Evolutionary conservation across 1,140 invertebrate genomes (phyloP), one percentile per base, ranked within the genome.

Genomic region (Nephila pilipes): DNA sequence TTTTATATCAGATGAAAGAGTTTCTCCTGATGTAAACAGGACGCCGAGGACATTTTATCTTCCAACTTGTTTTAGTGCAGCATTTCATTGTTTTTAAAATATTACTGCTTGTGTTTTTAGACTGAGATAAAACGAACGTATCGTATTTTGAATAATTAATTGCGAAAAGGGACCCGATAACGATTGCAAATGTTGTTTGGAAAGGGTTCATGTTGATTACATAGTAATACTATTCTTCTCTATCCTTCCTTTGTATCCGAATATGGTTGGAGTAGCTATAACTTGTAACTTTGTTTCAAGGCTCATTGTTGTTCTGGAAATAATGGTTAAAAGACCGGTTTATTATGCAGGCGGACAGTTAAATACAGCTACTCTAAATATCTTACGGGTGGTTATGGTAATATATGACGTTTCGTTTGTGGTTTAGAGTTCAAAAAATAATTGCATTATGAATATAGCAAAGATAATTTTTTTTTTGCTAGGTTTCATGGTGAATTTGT

Each of bases 41-140:
- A 12, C 10, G 63, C 25, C 18, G 69, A 75, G 29, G 69, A 5
- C 29, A 36, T 32, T 75, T 75, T 75, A 75, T 75, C 69, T 75
- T 75, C 32, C 69, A 36, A 16, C 32, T 75, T 6, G 69, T 75
- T 36, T 29, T 6, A 36, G 18, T 32, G 29, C 20, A 75, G 29
- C 69, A 32, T 75, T 75, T 75, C 69, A 75, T 75, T 75, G 65
- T 75, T 75, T 75, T 6, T 36, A 32, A 32, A 32, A 16, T 75
- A 14, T 29, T 32, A 32, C 58, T 60, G 18, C 69, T 32, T 18
- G 32, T 32, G 69, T 75, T 75, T 32, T 75, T 18, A 60, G 20
- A 14, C 58, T 16, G 58, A 22, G n/a, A 25, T 65, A 65, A 65
- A 25, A 25, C 4, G n/a, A 25, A 65, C 25, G 25, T 25, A 25